Conservation (phyloP, 2,797 vertebrate genomes). For the Muscicapa striata region DNA sequence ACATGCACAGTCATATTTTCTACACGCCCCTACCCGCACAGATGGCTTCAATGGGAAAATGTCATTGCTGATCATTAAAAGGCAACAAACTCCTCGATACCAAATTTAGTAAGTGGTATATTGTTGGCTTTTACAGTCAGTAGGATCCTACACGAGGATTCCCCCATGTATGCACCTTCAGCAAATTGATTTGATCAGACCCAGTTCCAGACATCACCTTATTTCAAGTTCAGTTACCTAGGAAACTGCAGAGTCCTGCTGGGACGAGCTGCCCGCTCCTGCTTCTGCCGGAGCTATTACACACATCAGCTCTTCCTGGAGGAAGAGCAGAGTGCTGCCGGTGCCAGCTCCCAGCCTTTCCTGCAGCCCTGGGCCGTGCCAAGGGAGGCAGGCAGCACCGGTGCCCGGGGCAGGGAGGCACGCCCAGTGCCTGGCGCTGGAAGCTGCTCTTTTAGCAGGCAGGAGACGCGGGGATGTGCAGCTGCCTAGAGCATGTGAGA, state of each 20-base stretch:
- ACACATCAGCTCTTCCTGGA: constrained; percentile 62
- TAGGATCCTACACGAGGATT: background rate
- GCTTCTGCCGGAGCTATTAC: constrained; percentile 65
- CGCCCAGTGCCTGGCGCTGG: background rate
- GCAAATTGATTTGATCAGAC: constrained; percentile 72
- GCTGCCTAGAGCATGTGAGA: background rate
- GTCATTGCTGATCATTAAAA: constrained; percentile 32
- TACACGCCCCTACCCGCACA: background rate
- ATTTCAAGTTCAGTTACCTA: constrained; percentile 79
- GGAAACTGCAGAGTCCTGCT: constrained; percentile 77
- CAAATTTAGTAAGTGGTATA: background rate
- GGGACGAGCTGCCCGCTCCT: constrained; percentile 71
- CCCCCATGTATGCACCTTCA: constrained; percentile 30
- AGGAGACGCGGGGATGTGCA: background rate
- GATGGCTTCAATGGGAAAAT: constrained; percentile 41
- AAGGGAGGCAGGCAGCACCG: background rate
- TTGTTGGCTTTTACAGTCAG: background rate
- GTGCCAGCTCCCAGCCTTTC: constrained; percentile 37
- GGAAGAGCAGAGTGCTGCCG: constrained; percentile 29
- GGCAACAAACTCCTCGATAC: background rate
- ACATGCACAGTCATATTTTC: constrained; percentile 41
- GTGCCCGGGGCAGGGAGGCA: background rate
- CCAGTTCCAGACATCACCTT: constrained; percentile 68
- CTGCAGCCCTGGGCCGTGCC: background rate
- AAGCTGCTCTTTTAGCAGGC: background rate